Evolutionary conservation across 2,113 vertebrate genomes (phyloP).

Genomic region (Grammomys dolichurus): DNA sequence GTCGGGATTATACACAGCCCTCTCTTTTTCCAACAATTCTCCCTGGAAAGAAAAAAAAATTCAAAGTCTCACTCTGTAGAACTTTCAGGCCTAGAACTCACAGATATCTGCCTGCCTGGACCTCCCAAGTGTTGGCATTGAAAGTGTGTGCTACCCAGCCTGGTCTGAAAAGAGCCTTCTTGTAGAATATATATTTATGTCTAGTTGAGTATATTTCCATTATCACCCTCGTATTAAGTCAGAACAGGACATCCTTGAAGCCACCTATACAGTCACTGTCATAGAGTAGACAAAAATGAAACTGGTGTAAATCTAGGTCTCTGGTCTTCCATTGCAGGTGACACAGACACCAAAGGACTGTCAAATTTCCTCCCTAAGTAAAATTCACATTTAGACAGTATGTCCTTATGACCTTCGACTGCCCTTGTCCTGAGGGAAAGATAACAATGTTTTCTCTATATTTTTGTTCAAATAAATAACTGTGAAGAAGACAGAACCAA

Average conservation of each 20-base stretch:
- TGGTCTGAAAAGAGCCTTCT: conserved; percentile 1
- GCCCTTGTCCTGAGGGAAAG: neutral
- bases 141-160: neutral
- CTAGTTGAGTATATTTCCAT: neutral
- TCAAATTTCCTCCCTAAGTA: neutral
- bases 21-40: conserved; percentile 97
- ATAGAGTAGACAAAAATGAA: neutral
- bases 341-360: neutral
- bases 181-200: neutral
- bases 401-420: neutral
- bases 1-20: conserved; percentile 95
- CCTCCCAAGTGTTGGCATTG: neutral
- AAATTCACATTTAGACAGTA: neutral
- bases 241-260: neutral
- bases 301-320: neutral
- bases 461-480: neutral
- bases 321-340: neutral
- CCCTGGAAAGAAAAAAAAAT: conserved; percentile 84
- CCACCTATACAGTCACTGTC: neutral
- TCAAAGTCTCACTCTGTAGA: neutral
- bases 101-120: neutral
- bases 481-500: neutral
- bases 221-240: neutral
- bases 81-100: neutral
- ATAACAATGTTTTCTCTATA: neutral